Evolutionary conservation across 1,140 invertebrate genomes (phyloP), one percentile per base, ranked within the genome.

Genomic region (Lepidurus arcticus): DNA sequence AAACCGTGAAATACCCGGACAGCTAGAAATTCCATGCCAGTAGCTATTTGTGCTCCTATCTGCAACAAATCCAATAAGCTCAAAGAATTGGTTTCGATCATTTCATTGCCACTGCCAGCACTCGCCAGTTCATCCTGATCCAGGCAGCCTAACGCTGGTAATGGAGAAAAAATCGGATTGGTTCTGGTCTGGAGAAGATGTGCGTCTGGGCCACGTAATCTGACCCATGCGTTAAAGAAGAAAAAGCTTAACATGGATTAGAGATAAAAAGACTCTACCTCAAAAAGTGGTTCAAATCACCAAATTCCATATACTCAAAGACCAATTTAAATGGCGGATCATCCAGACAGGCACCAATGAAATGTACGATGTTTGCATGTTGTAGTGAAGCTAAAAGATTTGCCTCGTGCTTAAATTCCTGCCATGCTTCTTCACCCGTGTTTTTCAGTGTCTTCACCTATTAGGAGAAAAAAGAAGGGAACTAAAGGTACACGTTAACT

Each of bases 291-390:
- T 78, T 78, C 21, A 97, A 86, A 83, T 97, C 94, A 0, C 95
- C 95, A 84, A 92, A 90, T 34, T 91, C 89, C 95, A 97, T 97
- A 82, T 91, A 96, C 83, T 97, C 94, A 83, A 96, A 97, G 1
- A 97, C 90, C 93, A 96, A 95, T 42, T 73, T 65, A 90, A 93
- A 96, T 0, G 94, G 94, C 21, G 10, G 42, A 42, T 78, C 77
- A n/a, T 78, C 45, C 26, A 78, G 44, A 73, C 77, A 78, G 9
- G 65, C 77, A 43, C 77, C 77, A 44, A 73, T 34, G 53, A 78
- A 78, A 16, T 47, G 24, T 21, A 78, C 77, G 21, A 78, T 78
- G 11, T 78, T 78, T 16, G 73, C 53, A 42, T 78, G 77, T 9
- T 44, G 43, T 34, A 78, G 53, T n/a, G 47, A 21, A 1, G 77